Evolutionary conservation across 2,113 vertebrate genomes (phyloP), one percentile per base, ranked within the genome.

Genomic region (Ranitomeya imitator): DNA sequence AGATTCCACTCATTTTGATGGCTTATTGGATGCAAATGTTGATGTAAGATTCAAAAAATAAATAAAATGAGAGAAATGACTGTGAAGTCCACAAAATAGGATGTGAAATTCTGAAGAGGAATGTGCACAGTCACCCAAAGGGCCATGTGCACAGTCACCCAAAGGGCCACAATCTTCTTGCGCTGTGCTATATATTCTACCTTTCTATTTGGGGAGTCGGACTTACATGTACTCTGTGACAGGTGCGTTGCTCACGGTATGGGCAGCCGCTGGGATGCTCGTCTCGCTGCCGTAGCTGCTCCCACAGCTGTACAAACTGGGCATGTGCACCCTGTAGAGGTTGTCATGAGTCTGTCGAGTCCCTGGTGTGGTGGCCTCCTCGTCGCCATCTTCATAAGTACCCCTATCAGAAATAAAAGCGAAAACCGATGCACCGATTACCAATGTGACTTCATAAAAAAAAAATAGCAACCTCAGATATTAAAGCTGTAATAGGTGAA

Each of bases 221-320:
- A 95, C 98, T 96, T 94, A 99, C 98, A 99, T 99, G 96, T 99
- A 99, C 93, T 99, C 98, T 0, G 98, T 99, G 91, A 99, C 98
- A 0, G 98, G 98, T 7, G 98, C 98, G 14, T 99, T 99, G 96
- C 97, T 99, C 95, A 99, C 97, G 0, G 98, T 99, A 94, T 99
- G 98, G 15, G 98, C 97, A 0, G 98, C 96, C 0, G 98, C 98
- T 0, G 97, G 98, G 90, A 99, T 97, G 95, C 98, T 99, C 92
- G 96, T 96, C 94, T 99, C 98, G 9, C 98, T 99, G 93, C 97
- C 98, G 26, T 98, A 99, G 95, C 97, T 99, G 95, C 98, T 99
- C 4, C 98, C 98, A 37, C 98, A 99, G 95, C 98, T 99, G 92
- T 99, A 99, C 78, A 99, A 92, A 90, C 98, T 99, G 84, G 98